Evolutionary conservation across 2,113 vertebrate species (phyloP), one percentile per base, ranked within the genome.

Genomic region (Hippocampus barbouri): DNA sequence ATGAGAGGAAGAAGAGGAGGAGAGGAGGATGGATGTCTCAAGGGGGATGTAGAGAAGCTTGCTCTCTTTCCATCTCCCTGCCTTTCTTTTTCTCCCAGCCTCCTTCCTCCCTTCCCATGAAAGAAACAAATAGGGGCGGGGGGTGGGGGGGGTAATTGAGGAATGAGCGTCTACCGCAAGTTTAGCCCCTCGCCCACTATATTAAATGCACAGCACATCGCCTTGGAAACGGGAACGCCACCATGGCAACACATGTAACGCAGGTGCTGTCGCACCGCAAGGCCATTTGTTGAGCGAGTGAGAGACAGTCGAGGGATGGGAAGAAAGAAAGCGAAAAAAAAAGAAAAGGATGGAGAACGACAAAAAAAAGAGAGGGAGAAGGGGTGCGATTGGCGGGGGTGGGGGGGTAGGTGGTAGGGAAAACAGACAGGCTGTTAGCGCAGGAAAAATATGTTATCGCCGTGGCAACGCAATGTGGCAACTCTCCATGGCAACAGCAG

Each of bases 361-460:
- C 5, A 6, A 38, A 38, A 30, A 41, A 60, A 59, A 41, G 64
- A 57, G 45, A 59, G 69, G 47, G 64, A 43, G 53, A 40, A 59
- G 4, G 72, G 9, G 10, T 47, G 68, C 60, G 63, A 54, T 57
- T 73, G 56, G 74, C 0, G 69, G 72, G 66, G 76, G 34, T 0
- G 34, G 34, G 34, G 34, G 34, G 34, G 34, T 5, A 34, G 77
- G 74, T 71, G 70, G 68, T 74, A 78, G 82, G 84, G 79, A 91
- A 91, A 92, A 94, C 92, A 91, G 93, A 92, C 92, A 94, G 94
- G 91, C 94, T 93, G 92, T 92, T 93, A 94, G 92, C 89, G 89
- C 92, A 87, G 90, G 87, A 92, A 93, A 91, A 92, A 92, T 92
- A 93, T 87, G 88, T 92, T 89, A 94, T 95, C 91, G 91, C 94